Conservation (phyloP, 2,113 vertebrate genomes). For the Hemiscyllium ocellatum region DNA sequence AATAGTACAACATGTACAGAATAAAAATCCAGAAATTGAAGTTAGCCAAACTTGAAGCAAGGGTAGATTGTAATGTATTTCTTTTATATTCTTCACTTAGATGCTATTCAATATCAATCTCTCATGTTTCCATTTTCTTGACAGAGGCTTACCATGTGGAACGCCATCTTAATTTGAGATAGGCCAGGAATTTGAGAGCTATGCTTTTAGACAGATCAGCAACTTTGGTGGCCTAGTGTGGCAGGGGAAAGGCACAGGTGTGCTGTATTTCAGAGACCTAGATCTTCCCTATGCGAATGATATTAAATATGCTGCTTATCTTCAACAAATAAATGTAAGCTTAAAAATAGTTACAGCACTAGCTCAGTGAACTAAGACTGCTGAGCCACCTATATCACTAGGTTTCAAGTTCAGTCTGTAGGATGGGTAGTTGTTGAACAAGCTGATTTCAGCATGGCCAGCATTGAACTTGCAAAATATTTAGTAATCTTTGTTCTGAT, state of each 20-base stretch:
- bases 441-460: background rate
- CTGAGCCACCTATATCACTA: too few species aligned
- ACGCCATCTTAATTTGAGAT: background rate
- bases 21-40: constrained; percentile 6
- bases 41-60: background rate
- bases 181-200: background rate
- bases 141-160: background rate
- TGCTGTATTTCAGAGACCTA: background rate
- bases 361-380: background rate
- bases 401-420: background rate
- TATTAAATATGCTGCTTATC: constrained; percentile 12
- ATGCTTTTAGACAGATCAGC: background rate
- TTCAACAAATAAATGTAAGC: background rate
- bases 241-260: background rate
- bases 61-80: background rate
- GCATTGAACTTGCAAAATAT: background rate
- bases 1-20: background rate
- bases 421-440: background rate
- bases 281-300: background rate
- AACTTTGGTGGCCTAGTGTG: background rate
- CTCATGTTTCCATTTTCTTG: background rate
- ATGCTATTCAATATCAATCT: background rate
- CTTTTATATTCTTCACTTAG: background rate
- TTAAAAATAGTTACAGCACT: background rate
- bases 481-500: background rate